Evolutionary conservation across 2,888 invertebrate species (phyloP).

Genomic region (Caenorhabditis japonica): DNA sequence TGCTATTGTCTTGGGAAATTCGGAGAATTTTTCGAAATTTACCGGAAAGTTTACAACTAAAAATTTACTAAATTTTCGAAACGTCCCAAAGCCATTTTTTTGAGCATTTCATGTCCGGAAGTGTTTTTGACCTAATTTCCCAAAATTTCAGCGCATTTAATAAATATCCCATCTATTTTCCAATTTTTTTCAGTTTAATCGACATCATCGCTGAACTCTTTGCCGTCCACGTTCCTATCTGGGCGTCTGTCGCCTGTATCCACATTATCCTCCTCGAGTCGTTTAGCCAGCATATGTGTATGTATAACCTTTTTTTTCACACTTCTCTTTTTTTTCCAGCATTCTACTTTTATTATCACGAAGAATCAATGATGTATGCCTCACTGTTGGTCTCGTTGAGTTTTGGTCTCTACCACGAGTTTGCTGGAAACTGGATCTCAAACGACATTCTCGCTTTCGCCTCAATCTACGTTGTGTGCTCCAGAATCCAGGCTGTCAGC

Average conservation of each 20-base stretch:
- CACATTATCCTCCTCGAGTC: constrained; percentile 63
- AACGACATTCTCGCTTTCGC: constrained; percentile 65
- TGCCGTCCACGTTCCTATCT: constrained; percentile 66
- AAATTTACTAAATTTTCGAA: no score
- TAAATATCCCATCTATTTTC: neutral
- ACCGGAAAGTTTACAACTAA: no score
- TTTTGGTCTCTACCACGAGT: constrained; percentile 62
- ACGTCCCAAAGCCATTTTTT: no score
- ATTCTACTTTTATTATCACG: constrained; percentile 66
- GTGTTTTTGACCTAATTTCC: no score
- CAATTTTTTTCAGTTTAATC: constrained; percentile 40
- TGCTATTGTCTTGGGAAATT: no score
- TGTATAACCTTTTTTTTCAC: neutral
- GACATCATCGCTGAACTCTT: constrained; percentile 66
- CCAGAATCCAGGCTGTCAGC: constrained; percentile 62
- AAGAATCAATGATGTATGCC: constrained; percentile 59
- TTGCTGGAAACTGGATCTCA: constrained; percentile 58
- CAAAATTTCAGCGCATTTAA: no score
- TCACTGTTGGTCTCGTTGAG: constrained; percentile 52
- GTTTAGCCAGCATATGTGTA: constrained; percentile 60
- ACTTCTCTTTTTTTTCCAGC: constrained; percentile 41
- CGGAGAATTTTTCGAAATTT: no score
- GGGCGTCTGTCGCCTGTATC: constrained; percentile 64
- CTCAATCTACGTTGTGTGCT: constrained; percentile 62
- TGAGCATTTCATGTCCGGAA: no score